Evolutionary conservation across 2,888 invertebrate species (phyloP).

Genomic region (Apodemia zela): DNA sequence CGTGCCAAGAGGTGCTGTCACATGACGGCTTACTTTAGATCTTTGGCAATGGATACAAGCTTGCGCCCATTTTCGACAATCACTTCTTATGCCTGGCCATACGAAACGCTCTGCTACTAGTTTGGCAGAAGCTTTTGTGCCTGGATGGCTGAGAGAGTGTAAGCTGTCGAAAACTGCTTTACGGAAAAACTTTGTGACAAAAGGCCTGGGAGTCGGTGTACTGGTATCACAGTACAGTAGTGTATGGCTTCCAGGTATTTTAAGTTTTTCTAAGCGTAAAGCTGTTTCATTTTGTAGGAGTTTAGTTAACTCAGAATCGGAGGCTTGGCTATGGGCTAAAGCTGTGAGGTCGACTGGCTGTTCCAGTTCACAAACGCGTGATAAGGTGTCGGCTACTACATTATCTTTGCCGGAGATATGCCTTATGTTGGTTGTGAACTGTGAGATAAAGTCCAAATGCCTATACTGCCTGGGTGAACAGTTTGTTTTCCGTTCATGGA

Average conservation of each 20-base stretch:
- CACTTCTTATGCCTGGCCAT: conserved; percentile 46
- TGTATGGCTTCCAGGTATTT: conserved; percentile 20
- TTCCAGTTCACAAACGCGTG: conserved; percentile 27
- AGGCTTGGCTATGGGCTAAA: conserved; percentile 22
- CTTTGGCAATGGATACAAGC: conserved; percentile 44
- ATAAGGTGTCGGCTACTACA: conserved; percentile 32
- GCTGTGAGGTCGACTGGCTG: conserved; percentile 20
- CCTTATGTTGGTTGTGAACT: conserved; percentile 27
- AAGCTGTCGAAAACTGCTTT: conserved; percentile 32
- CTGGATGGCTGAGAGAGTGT: conserved; percentile 34
- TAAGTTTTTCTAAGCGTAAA: conserved; percentile 24
- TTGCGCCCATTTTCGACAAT: conserved; percentile 42
- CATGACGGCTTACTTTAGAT: conserved; percentile 42
- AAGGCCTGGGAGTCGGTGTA: conserved; percentile 31
- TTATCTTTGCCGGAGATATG: conserved; percentile 28
- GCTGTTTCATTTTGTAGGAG: conserved; percentile 19
- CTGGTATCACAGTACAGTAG: conserved; percentile 31
- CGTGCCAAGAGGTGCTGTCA: conserved; percentile 31
- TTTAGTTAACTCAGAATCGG: conserved; percentile 21
- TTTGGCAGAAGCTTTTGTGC: conserved; percentile 17
- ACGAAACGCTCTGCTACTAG: conserved; percentile 44
- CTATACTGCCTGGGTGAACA: conserved; percentile 26
- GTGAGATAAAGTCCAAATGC: conserved; percentile 25
- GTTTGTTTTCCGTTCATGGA: conserved; percentile 18
- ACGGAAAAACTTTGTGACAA: conserved; percentile 26